Conservation (phyloP, 2,113 vertebrate species). For the Psilopsiagon aymara region DNA sequence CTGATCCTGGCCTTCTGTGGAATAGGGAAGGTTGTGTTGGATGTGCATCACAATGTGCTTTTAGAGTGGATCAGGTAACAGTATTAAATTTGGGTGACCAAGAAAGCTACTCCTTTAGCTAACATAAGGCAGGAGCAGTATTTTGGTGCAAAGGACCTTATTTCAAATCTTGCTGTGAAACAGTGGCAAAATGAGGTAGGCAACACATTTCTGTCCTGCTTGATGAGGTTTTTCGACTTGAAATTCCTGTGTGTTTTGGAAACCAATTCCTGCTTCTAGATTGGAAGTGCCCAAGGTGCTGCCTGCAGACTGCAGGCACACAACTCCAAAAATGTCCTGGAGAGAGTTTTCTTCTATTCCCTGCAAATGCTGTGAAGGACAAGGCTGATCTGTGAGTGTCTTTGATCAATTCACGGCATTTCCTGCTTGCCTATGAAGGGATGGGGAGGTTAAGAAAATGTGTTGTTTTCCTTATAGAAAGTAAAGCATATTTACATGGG, state of each 20-base stretch:
- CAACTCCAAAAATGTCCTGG: neutral
- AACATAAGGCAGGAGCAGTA: neutral
- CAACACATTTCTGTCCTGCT: neutral
- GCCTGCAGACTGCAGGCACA: neutral
- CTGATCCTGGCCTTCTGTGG: neutral
- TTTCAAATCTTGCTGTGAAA: neutral
- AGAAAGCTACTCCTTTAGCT: neutral
- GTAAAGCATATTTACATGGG: neutral
- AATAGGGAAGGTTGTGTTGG: neutral
- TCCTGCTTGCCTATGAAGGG: neutral
- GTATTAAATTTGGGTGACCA: neutral
- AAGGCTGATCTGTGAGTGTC: neutral
- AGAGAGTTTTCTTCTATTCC: neutral
- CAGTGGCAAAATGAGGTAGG: neutral
- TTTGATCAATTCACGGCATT: neutral
- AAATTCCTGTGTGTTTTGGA: neutral
- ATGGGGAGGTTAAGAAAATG: neutral
- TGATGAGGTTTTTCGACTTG: neutral
- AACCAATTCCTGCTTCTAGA: neutral
- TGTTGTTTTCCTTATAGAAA: neutral
- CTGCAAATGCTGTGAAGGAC: neutral
- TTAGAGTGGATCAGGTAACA: fast-evolving
- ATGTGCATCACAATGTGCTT: neutral
- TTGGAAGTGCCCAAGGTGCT: neutral
- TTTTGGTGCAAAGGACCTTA: neutral